Conservation (phyloP, 2,888 invertebrate species). For the Charanyca ferruginea region DNA sequence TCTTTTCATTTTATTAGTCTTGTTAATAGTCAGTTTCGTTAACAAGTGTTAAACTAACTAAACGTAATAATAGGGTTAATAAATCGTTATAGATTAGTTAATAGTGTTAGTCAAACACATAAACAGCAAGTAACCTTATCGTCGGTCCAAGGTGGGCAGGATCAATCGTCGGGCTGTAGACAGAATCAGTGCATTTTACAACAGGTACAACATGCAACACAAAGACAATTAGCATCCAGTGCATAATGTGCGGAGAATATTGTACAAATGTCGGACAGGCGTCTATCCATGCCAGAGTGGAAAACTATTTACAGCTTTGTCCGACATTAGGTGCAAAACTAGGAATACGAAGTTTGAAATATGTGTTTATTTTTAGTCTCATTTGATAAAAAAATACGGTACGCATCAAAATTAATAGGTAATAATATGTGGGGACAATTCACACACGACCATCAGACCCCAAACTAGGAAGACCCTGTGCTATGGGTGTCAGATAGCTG, state of each 20-base stretch:
- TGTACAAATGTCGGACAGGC: conserved; percentile 18
- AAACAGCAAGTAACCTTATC: conserved; percentile 71
- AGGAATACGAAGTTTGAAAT: conserved; percentile 1
- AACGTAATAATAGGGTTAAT: conserved; percentile 12
- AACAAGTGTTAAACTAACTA: conserved; percentile 12
- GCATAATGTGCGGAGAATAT: conserved; percentile 14
- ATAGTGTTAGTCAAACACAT: conserved; percentile 57
- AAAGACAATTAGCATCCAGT: conserved; percentile 43
- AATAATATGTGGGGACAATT: too few species aligned
- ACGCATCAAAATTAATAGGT: too few species aligned
- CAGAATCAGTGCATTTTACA: conserved; percentile 78
- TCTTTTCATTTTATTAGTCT: not conserved
- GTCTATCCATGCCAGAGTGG: conserved; percentile 9
- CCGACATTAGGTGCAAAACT: conserved; percentile 15
- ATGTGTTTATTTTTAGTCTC: not conserved
- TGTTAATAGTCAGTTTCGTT: conserved; percentile 8
- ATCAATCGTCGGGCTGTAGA: conserved; percentile 72
- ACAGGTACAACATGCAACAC: conserved; percentile 73
- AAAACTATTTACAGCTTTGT: conserved; percentile 28
- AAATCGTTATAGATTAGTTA: conserved; percentile 12
- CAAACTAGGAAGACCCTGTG: too few species aligned
- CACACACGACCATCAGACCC: too few species aligned
- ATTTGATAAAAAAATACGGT: not conserved
- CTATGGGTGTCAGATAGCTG: too few species aligned
- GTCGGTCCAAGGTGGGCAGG: conserved; percentile 53